These are phyloP conservation scores for Xylota segnis DNA, from an alignment of 2,888 invertebrate species.

Conservation along the genomic window DNA sequence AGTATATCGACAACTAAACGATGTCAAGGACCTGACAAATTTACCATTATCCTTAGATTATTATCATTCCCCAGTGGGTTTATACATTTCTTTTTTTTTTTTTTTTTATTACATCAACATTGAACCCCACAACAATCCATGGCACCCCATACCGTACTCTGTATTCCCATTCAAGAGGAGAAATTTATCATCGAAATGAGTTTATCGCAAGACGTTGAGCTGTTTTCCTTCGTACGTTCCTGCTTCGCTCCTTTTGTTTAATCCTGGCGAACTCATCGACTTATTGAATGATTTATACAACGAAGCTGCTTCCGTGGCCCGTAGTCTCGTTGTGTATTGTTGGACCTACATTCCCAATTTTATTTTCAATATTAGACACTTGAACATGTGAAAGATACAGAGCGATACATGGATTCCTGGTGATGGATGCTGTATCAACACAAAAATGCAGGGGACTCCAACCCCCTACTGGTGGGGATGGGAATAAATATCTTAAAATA, in stretches of 20 bases:
- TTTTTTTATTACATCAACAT: conserved; percentile 40
- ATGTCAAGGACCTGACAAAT: conserved; percentile 64
- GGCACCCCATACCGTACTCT: not conserved
- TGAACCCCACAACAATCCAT: conserved; percentile 5
- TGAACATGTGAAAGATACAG: conserved; percentile 48
- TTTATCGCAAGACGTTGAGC: conserved; percentile 43
- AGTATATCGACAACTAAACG: conserved; percentile 53
- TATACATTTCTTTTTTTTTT: conserved; percentile 10
- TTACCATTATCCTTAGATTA: conserved; percentile 54
- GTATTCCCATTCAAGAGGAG: conserved; percentile 35
- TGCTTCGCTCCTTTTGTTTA: conserved; percentile 20
- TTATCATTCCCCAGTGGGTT: conserved; percentile 41
- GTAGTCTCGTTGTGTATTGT: conserved; percentile 15
- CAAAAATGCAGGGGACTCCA: conserved; percentile 10
- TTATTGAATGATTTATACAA: conserved; percentile 71
- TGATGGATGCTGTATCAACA: conserved; percentile 60
- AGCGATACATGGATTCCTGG: conserved; percentile 33
- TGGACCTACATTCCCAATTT: conserved; percentile 48
- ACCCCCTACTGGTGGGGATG: not conserved
- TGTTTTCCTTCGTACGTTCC: conserved; percentile 3
- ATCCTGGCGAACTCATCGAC: conserved; percentile 60
- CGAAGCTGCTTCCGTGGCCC: conserved; percentile 27
- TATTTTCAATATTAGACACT: conserved; percentile 57
- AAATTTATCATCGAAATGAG: conserved; percentile 61
- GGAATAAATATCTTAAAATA: conserved; percentile 54